phyloP scores from a whole-genome alignment of 2,113 vertebrate genomes.

The Panthera tigris region DNA sequence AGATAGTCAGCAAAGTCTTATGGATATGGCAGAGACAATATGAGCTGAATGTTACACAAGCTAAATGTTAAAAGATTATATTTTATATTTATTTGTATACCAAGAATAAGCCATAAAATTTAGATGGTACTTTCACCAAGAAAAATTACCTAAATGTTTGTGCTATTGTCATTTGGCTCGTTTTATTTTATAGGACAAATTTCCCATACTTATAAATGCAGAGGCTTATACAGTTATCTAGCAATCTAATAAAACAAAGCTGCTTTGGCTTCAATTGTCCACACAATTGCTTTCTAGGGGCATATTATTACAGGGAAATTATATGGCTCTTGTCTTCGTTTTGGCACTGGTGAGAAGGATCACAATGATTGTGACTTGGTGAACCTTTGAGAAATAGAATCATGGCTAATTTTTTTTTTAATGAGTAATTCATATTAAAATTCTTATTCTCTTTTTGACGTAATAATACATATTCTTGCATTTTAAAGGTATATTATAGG shows the following conservation, averaged over 20 bases:
- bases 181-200: conserved; percentile 42
- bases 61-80: background rate
- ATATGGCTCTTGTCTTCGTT: background rate
- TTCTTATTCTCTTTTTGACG: background rate
- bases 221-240: background rate
- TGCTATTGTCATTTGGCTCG: background rate
- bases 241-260: conserved; percentile 6
- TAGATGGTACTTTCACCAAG: background rate
- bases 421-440: background rate
- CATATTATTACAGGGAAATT: background rate
- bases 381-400: background rate
- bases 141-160: conserved; percentile 47
- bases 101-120: background rate
- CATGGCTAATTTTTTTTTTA: background rate
- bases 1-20: background rate
- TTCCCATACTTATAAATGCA: conserved; percentile 17
- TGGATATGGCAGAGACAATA: accelerated
- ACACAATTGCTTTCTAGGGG: background rate
- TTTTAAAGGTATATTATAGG: background rate
- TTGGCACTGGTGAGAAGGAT: background rate
- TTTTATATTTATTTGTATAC: background rate
- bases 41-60: too few species aligned
- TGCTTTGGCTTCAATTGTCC: background rate
- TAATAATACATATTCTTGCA: background rate
- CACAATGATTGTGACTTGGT: background rate